These are phyloP conservation scores for Cydia fagiglandana DNA, from an alignment of 1,140 invertebrate species.

Conservation along the genomic window DNA sequence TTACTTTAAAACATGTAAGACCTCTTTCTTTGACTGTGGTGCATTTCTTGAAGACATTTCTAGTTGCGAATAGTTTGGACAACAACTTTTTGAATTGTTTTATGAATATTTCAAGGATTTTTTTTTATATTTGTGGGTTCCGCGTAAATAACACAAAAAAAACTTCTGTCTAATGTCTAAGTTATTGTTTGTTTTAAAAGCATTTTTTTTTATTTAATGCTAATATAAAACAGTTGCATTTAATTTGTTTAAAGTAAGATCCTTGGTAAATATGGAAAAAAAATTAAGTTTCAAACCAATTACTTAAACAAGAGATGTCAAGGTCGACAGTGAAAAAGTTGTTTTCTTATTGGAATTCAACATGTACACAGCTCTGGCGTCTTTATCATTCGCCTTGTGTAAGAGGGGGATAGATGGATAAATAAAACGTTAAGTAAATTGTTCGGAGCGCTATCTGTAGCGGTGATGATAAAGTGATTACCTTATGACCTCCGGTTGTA, in stretches of 20 bases:
- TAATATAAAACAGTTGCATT: neutral
- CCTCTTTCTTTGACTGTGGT: no score
- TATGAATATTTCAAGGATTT: no score
- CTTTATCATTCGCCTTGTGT: neutral
- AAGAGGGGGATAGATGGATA: slow-evolving; percentile 48
- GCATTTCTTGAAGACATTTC: no score
- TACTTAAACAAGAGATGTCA: slow-evolving; percentile 16
- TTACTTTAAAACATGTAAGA: no score
- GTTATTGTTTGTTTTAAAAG: no score
- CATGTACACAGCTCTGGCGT: neutral
- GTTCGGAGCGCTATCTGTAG: slow-evolving; percentile 45
- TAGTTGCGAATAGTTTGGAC: no score
- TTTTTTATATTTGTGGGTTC: no score
- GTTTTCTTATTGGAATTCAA: slow-evolving; percentile 4
- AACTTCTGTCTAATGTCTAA: no score
- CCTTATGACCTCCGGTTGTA: slow-evolving; percentile 54
- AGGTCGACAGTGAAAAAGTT: slow-evolving; percentile 7
- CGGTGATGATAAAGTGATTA: slow-evolving; percentile 63
- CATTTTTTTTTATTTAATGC: no score
- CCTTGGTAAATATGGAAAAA: neutral
- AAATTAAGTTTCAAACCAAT: neutral
- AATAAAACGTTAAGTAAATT: slow-evolving; percentile 46
- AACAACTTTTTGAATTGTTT: no score
- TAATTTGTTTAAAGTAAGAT: neutral
- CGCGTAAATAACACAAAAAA: no score